Evolutionary conservation across 2,888 invertebrate genomes (phyloP).

Genomic region (Harmothoe impar): DNA sequence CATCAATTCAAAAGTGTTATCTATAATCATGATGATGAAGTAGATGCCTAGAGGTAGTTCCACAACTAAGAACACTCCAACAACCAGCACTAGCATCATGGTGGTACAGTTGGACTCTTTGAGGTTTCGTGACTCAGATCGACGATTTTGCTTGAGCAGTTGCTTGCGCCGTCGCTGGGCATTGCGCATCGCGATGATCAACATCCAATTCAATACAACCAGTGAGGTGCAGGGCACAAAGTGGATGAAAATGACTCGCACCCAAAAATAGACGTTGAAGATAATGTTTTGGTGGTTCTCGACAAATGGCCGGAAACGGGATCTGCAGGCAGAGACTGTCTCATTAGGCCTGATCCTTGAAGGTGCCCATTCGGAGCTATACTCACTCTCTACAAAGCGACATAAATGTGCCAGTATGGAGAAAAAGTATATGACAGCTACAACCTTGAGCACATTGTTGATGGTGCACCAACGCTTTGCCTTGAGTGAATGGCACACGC

Average conservation of each 20-base stretch:
- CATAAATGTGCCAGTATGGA: conserved; percentile 93
- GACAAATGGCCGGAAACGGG: conserved; percentile 61
- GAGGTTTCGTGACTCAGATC: conserved; percentile 81
- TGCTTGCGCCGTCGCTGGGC: conserved; percentile 91
- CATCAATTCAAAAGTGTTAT: conserved; percentile 75
- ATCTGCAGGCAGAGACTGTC: conserved; percentile 74
- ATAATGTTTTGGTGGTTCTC: conserved; percentile 84
- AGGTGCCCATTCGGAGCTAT: conserved; percentile 86
- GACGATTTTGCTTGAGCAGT: conserved; percentile 89
- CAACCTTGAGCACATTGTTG: conserved; percentile 88
- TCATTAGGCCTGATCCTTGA: conserved; percentile 81
- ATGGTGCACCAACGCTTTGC: conserved; percentile 90
- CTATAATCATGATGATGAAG: conserved; percentile 89
- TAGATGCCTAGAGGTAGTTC: conserved; percentile 84
- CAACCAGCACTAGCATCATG: conserved; percentile 74
- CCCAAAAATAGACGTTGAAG: conserved; percentile 89
- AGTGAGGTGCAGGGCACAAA: conserved; percentile 93
- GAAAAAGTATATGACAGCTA: conserved; percentile 90
- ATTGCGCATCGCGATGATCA: conserved; percentile 92
- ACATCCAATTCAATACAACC: conserved; percentile 93
- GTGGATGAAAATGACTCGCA: conserved; percentile 95
- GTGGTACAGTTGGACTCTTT: conserved; percentile 82
- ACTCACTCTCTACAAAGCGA: conserved; percentile 90
- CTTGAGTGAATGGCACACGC: conserved; percentile 95
- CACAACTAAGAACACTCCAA: conserved; percentile 84